phyloP scores from a whole-genome alignment of 2,797 vertebrate species.

The Lithobates sylvaticus region DNA sequence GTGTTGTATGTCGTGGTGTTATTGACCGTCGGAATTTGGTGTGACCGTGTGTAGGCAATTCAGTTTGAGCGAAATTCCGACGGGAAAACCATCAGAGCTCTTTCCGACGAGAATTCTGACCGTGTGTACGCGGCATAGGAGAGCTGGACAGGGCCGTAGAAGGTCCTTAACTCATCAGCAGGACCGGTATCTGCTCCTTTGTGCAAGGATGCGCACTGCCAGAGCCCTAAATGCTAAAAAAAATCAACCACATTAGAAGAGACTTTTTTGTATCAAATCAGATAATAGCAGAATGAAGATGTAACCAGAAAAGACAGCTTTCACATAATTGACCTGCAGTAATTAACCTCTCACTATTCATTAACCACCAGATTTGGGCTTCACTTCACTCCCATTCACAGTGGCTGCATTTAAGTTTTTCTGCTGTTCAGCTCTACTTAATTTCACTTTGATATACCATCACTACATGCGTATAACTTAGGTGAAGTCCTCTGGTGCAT shows the following conservation, averaged over 20 bases:
- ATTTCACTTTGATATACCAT: neutral
- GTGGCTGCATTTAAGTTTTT: neutral
- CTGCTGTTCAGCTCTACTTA: slow-evolving; percentile 13
- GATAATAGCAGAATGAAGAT: neutral
- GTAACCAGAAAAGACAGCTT: neutral
- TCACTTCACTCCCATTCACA: neutral
- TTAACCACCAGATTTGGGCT: neutral
- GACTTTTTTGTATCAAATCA: neutral
- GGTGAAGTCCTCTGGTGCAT: neutral
- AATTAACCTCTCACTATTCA: neutral
- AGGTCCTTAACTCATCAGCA: no score
- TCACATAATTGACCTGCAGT: neutral
- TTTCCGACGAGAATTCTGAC: no score
- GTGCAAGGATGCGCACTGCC: no score
- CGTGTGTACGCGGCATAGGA: no score
- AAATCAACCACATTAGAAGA: neutral
- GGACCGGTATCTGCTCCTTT: no score
- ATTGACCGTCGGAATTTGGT: no score
- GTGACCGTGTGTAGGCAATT: no score
- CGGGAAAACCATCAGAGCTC: no score
- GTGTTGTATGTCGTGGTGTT: no score
- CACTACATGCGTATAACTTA: neutral
- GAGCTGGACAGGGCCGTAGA: no score
- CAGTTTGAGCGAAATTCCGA: no score
- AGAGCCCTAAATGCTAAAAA: no score